Evolutionary conservation across 92 coral and sea anemone genomes (phyloP), one percentile per base, ranked within the genome.

Genomic region (Palythoa grandiflora): DNA sequence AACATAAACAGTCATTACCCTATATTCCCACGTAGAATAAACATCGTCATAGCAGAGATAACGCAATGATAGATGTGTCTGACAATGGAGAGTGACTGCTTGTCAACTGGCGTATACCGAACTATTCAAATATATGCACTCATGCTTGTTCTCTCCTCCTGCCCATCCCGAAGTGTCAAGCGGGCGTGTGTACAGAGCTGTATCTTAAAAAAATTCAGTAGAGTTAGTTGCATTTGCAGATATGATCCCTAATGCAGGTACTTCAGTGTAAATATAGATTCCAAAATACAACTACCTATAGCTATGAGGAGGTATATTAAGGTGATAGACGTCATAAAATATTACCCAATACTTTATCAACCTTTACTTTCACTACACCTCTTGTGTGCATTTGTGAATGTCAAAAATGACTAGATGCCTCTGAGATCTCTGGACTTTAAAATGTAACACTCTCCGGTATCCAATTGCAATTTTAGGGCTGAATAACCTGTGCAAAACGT

Each of bases 1-100:
- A 91, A 91, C 80, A 83, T 88, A 91, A 91, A 91, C 94, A 91
- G 78, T 88, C 80, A 83, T 91, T 79, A 79, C 92, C 73, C 75
- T 73, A 84, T 88, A 84, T 84, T 84, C 59, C 91, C 84, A 84
- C 83, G 73, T 72, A 57, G 83, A 90, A 88, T 85, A 91, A 90
- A 85, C 84, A 84, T 84, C 72, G 87, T 63, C 84, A 77, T 77
- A 83, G 85, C 50, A 70, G 52, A 51, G 92, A 53, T 59, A 80
- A 36, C 74, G 77, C 72, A 84, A 51, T 72, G 88, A 84, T 53
- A 44, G 78, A 84, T 59, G 38, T 51, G 78, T 39, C 19, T 74
- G 54, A 84, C 79, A 52, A 71, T 84, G 75, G 21, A 59, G 70
- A 73, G 53, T 74, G 88, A 72, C 51, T 72, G 38, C 51, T 52